Base-by-base conservation (phyloP, 2,113 vertebrate genomes). In the Microcebus lehilahytsara region DNA sequence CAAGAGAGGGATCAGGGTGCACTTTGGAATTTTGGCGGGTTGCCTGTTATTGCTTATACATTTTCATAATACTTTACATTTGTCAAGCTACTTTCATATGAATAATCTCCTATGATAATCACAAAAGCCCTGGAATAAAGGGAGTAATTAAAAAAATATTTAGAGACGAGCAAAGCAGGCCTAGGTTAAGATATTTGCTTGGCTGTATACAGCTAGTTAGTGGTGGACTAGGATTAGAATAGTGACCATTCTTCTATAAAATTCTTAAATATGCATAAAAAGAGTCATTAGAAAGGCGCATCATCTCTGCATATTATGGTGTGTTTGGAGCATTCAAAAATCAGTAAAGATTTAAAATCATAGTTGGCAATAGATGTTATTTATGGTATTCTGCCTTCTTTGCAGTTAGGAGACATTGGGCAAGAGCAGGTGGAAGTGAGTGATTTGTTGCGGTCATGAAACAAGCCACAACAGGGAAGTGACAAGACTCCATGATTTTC, bases 361-460 rank as follows among this genome's bases (percentile, higher is more conserved):
- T 32, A 23, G 40, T 19, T n/a, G 42, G 34, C 23, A 20, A 9
- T n/a, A n/a, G 42, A 62, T 27, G 1, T 67, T 77, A 16, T 78
- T 60, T 46, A 25, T 84, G 64, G 42, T 51, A 23, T 62, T 46
- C 34, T 13, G 4, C 13, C 23, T 17, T 89, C 69, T 79, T 96
- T 67, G 37, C 62, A 67, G 16, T 17, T 58, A 85, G 85, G 80
- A 74, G n/a, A 96, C 85, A 66, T 60, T 56, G 75, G 62, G 84
- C 40, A 9, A 13, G 78, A 94, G 64, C 87, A 81, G 81, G 83
- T 80, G 12, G n/a, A 88, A 90, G 85, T 34, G 74, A 94, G 49
- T 85, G 96, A 94, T 96, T 92, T 96, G 58, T 87, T 34, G 77
- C 30, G 37, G 71, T 67, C 13, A 2, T 71, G 60, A 97, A 92